These are phyloP conservation scores for Leptopilina syphax DNA, from an alignment of 2,888 invertebrate species.

Conservation along the genomic window DNA sequence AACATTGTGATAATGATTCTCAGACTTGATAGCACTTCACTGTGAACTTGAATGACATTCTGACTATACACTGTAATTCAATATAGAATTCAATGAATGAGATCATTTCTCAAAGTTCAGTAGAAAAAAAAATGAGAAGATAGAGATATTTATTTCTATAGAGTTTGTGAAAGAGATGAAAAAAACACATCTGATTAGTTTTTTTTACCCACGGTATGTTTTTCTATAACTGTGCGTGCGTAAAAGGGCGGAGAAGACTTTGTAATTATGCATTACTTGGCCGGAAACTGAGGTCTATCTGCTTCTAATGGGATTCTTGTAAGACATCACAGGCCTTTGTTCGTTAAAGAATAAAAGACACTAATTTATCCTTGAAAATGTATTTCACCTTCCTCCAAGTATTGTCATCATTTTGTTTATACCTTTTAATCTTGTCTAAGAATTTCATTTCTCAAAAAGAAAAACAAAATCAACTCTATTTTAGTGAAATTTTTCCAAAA, in stretches of 20 bases:
- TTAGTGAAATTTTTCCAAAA: too few species aligned
- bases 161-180: neutral
- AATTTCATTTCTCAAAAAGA: too few species aligned
- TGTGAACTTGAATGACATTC: constrained; percentile 6
- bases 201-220: constrained; percentile 10
- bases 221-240: constrained; percentile 32
- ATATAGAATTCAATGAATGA: neutral
- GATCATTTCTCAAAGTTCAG: neutral
- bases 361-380: constrained; percentile 51
- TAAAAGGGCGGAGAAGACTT: constrained; percentile 52
- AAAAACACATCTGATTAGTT: neutral
- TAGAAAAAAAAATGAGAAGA: too few species aligned
- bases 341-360: constrained; percentile 51
- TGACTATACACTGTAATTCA: neutral
- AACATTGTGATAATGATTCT: neutral
- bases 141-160: too few species aligned
- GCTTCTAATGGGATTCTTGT: constrained; percentile 55
- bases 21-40: neutral
- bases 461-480: too few species aligned
- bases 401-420: neutral
- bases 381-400: constrained; percentile 4
- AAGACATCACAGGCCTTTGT: constrained; percentile 52
- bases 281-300: constrained; percentile 63
- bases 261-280: constrained; percentile 70
- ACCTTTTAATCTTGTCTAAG: too few species aligned